A percentile compares a stretch with the other conserved stretches of the same genome.
Conservation (phyloP, 1,140 invertebrate species). For the Drosophila kepulauana region DNA sequence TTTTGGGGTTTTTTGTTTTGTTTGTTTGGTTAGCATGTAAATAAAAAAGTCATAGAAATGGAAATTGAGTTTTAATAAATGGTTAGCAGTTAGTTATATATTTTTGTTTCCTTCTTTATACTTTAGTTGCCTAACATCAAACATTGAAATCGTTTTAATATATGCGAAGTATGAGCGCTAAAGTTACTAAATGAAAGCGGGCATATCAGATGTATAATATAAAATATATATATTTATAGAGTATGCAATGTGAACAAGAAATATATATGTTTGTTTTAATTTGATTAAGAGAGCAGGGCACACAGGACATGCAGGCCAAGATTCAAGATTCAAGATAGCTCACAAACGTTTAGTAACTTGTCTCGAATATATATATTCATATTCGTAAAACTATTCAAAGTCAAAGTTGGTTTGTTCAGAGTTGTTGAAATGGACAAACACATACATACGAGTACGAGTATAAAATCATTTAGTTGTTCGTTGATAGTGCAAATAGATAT, state of each 20-base stretch:
- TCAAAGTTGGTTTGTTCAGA: background rate
- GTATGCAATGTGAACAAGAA: slow-evolving; percentile 34
- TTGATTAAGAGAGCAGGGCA: slow-evolving; percentile 35
- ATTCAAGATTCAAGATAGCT: slow-evolving; percentile 24
- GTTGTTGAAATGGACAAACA: slow-evolving; percentile 38
- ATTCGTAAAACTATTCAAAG: slow-evolving; percentile 31
- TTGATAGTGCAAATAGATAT: slow-evolving; percentile 47
- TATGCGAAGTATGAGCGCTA: slow-evolving; percentile 67
- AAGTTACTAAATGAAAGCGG: slow-evolving; percentile 72
- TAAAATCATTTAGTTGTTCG: slow-evolving; percentile 51
- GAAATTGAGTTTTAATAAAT: slow-evolving; percentile 75
- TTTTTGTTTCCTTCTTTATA: slow-evolving; percentile 31
- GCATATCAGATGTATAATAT: slow-evolving; percentile 37
- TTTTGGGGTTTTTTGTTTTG: slow-evolving; percentile 31
- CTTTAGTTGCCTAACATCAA: slow-evolving; percentile 19
- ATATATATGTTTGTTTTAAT: background rate
- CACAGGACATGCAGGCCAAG: slow-evolving; percentile 43
- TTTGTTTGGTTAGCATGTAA: slow-evolving; percentile 74
- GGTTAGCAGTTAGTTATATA: slow-evolving; percentile 73
- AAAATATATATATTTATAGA: slow-evolving; percentile 17
- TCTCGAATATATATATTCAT: slow-evolving; percentile 13
- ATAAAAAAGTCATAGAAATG: slow-evolving; percentile 77
- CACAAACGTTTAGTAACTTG: slow-evolving; percentile 74
- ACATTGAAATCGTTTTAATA: slow-evolving; percentile 54
- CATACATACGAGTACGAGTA: background rate